Conservation (phyloP, 2,113 vertebrate genomes). For the Mus spicilegus region DNA sequence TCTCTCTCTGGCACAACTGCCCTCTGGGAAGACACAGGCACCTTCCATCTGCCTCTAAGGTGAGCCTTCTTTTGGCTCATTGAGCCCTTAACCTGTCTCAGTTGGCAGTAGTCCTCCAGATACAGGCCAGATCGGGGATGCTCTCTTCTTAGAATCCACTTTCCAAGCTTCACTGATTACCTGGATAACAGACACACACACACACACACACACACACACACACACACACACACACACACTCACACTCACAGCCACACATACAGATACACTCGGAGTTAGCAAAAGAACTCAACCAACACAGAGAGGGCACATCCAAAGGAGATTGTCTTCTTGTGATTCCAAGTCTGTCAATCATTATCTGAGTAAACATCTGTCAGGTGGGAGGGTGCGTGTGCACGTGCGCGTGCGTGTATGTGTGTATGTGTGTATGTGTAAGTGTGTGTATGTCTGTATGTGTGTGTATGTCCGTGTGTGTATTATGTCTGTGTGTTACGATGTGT, state of each 20-base stretch:
- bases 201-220: too few species aligned
- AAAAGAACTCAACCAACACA: neutral
- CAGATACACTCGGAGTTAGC: neutral
- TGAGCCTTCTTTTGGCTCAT: neutral
- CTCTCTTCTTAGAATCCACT: neutral
- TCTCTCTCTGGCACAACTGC: neutral
- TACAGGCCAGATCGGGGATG: neutral
- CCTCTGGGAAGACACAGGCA: neutral
- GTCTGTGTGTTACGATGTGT: too few species aligned
- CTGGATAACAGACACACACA: neutral
- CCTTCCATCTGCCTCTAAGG: neutral
- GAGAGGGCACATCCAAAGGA: neutral
- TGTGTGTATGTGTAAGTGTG: neutral
- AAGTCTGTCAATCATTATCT: slow-evolving; percentile 85
- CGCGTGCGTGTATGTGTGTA: neutral
- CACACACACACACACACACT: too few species aligned
- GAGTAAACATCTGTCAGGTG: slow-evolving; percentile 79
- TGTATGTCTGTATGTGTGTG: neutral
- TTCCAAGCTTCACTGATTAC: neutral
- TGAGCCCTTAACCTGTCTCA: neutral
- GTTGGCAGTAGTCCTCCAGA: neutral
- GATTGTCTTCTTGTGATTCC: slow-evolving; percentile 52
- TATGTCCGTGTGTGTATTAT: too few species aligned
- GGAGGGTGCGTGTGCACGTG: slow-evolving; percentile 35
- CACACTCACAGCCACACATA: neutral